Conservation (phyloP, 2,797 vertebrate species). For the Enteromius thamalakanensis region DNA sequence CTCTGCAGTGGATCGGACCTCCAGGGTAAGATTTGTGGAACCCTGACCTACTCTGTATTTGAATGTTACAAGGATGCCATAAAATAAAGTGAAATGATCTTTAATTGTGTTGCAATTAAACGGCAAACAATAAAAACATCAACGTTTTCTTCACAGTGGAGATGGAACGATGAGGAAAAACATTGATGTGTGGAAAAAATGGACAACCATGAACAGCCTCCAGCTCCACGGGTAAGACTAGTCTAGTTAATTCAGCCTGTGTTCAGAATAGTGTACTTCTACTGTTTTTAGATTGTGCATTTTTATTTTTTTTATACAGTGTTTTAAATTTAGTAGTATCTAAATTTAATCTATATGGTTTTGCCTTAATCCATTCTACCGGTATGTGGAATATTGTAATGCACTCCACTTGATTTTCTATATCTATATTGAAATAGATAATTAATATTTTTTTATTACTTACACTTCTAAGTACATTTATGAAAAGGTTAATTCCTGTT, state of each 20-base stretch:
- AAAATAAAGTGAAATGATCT: background rate
- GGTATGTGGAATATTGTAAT: too few relatives aligned
- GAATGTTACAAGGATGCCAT: background rate
- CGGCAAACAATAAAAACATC: conserved; percentile 1
- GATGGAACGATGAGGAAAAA: conserved; percentile 98
- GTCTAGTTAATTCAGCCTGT: background rate
- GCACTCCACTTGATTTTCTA: too few relatives aligned
- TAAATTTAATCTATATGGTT: too few relatives aligned
- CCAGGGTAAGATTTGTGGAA: too few relatives aligned
- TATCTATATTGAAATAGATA: too few relatives aligned
- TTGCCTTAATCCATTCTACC: too few relatives aligned
- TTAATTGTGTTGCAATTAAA: background rate
- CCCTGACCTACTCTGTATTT: background rate
- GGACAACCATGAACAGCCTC: conserved; percentile 95
- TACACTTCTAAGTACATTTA: too few relatives aligned
- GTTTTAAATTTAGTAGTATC: too few relatives aligned
- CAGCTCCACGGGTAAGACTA: conserved; percentile 91
- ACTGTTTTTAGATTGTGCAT: background rate
- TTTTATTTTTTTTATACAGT: too few relatives aligned
- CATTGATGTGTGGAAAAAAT: conserved; percentile 98
- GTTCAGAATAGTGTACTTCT: background rate
- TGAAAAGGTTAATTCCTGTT: too few relatives aligned
- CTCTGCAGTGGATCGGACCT: too few relatives aligned
- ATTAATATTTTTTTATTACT: too few relatives aligned
- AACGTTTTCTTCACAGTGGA: conserved; percentile 78